Base-by-base conservation (phyloP, 2,797 vertebrate genomes). In the Babyrousa celebensis region DNA sequence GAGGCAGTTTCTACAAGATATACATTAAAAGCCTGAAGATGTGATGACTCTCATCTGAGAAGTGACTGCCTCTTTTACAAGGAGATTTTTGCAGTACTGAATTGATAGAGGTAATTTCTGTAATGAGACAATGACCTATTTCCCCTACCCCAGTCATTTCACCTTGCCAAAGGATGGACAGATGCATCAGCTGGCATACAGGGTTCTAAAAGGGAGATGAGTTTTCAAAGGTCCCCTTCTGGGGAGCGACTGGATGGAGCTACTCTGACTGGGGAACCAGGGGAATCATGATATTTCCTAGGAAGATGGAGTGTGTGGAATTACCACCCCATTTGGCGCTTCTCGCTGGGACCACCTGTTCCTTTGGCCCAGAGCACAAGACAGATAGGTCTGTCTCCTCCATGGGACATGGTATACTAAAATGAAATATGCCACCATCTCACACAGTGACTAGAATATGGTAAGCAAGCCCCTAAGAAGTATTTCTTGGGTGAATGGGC, bases 1-100 rank as follows among this genome's bases (percentile, higher is more conserved):
- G 54, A 85, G 54, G 40, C 29, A 85, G 12, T 32, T 83, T 91
- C 62, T 86, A 29, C n/a, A 52, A 56, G 29, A 48, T 56, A 86
- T 83, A 82, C 86, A 89, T 85, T 71, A 80, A 92, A 95, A 88
- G 70, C n/a, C 86, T 65, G 17, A 78, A 63, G 60, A 62, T 82
- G n/a, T 18, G 58, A 84, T 52, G 36, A 94, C 72, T 89, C 70
- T 94, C 70, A 79, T 71, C 16, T 58, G 52, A 52, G 25, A 94
- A 29, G 4, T 63, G 23, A 9, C 25, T 93, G 29, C 52, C 56
- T 92, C 77, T 54, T 85, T 90, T 52, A n/a, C 29, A 88, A 58
- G 60, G 58, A 92, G 43, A 78, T 83, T 82, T 85, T 15, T 58
- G 14, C 3, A 62, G 32, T 27, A 52, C 11, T 93, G 32, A 68